These are phyloP conservation scores for Apogon talboti DNA, from an alignment of 2,797 vertebrate genomes.

Conservation along the genomic window DNA sequence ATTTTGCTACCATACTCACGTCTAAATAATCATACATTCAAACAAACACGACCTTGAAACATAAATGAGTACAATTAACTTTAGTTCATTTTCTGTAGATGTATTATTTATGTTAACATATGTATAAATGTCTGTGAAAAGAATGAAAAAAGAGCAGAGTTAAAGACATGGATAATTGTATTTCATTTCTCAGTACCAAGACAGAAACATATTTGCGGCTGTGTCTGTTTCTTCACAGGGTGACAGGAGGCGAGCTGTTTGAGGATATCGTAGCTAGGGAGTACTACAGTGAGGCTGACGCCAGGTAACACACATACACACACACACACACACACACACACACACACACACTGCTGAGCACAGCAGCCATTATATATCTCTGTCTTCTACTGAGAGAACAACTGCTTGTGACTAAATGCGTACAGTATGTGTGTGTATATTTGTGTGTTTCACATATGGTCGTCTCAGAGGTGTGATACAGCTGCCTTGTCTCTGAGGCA, in stretches of 20 bases:
- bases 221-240: constrained; percentile 60
- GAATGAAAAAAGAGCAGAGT: not conserved
- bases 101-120: not conserved
- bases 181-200: constrained; percentile 2
- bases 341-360: constrained; percentile 46
- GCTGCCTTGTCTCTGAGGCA: constrained; percentile 63
- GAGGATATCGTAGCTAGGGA: constrained; percentile 98
- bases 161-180: not conserved
- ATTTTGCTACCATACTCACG: not conserved
- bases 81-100: not conserved
- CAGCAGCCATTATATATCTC: constrained; percentile 54
- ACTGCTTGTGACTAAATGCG: not conserved
- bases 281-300: constrained; percentile 97
- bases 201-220: constrained; percentile 21
- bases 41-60: constrained; percentile 1
- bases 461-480: constrained; percentile 65
- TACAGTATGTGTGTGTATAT: constrained; percentile 18
- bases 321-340: constrained; percentile 33
- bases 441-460: constrained; percentile 60
- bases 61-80: not conserved
- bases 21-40: not conserved
- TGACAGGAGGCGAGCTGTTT: constrained; percentile 95
- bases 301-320: constrained; percentile 86
- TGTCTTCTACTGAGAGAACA: constrained; percentile 35
- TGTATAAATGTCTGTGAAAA: not conserved